Percentiles rank a stretch among this genome's conserved stretches.
Conservation (phyloP, 2,113 vertebrate species). For the Columba janthina region DNA sequence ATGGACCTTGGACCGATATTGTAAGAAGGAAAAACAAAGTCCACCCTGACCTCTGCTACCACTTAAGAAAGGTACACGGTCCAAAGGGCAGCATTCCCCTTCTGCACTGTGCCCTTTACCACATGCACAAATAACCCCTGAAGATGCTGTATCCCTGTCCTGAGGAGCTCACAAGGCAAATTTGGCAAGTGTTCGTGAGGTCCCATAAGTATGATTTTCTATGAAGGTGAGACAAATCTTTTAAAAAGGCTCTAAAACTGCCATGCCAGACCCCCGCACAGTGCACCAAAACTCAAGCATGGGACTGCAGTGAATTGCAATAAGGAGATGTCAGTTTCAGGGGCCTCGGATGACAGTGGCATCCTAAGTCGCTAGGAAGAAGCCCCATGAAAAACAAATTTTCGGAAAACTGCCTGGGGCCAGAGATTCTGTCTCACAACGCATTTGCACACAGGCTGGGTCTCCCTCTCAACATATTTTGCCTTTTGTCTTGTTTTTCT, state of each 20-base stretch:
- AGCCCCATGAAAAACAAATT: neutral
- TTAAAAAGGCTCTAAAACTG: neutral
- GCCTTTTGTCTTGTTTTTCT: conserved; percentile 43
- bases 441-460: neutral
- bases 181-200: neutral
- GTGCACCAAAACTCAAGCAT: neutral
- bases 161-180: neutral
- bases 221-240: neutral
- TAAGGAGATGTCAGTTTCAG: neutral
- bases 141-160: neutral
- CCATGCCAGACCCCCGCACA: neutral
- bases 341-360: neutral
- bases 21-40: neutral
- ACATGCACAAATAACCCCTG: neutral
- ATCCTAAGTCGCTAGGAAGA: neutral
- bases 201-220: neutral
- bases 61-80: neutral
- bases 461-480: conserved; percentile 31
- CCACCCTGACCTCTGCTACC: neutral
- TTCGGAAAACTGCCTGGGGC: neutral
- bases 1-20: neutral
- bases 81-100: neutral
- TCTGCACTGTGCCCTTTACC: neutral
- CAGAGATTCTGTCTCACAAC: neutral
- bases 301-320: neutral